phyloP scores from a whole-genome alignment of 2,888 invertebrate species.

The Petrolisthes cinctipes region DNA sequence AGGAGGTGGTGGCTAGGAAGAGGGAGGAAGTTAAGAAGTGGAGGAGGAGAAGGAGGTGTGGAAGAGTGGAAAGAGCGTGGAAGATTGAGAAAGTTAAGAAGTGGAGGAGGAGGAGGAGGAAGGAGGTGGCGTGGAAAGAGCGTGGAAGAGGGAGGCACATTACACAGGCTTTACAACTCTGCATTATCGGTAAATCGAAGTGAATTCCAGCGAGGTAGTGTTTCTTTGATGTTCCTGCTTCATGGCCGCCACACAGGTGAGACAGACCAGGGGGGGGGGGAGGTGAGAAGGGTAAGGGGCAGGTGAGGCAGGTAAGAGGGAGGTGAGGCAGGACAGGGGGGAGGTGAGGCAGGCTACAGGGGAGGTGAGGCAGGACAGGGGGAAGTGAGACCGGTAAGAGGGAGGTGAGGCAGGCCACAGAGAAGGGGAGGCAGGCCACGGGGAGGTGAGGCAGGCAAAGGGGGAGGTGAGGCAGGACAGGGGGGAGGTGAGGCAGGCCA shows the following conservation, averaged over 20 bases:
- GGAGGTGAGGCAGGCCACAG: background rate
- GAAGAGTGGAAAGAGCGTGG: background rate
- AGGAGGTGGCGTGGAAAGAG: background rate
- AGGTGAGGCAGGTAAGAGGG: background rate
- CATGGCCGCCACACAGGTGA: background rate
- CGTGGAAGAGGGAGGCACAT: background rate
- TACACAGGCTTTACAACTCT: background rate
- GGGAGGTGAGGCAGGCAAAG: background rate
- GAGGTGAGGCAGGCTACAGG: background rate
- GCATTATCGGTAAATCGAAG: conserved; percentile 15
- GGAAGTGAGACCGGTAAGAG: background rate
- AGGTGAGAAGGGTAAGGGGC: background rate
- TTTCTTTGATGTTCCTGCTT: conserved; percentile 5
- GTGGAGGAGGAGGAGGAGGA: too few relatives aligned
- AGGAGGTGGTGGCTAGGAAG: background rate
- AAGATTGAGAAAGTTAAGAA: background rate
- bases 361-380: background rate
- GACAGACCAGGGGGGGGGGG: background rate
- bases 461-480: background rate
- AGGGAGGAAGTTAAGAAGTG: background rate
- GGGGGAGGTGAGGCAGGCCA: background rate
- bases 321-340: background rate
- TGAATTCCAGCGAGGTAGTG: conserved; percentile 11
- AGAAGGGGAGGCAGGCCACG: background rate
- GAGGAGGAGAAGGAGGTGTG: background rate